phyloP scores from a whole-genome alignment of 2,113 vertebrate genomes.

The Pygoscelis antarcticus region DNA sequence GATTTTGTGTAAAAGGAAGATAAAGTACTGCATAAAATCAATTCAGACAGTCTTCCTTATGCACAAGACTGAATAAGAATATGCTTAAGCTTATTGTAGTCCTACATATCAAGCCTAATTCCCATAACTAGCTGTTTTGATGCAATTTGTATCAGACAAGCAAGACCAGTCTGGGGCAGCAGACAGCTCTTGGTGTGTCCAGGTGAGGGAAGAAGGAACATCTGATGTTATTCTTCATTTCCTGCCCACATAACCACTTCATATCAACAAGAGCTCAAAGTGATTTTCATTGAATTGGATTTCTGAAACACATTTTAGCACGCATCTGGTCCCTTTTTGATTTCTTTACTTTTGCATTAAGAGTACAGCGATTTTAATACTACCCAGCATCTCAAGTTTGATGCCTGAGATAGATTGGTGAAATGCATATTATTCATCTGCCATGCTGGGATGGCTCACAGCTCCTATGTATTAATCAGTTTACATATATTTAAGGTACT shows the following conservation, averaged over 20 bases:
- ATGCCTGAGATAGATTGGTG: neutral
- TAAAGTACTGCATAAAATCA: neutral
- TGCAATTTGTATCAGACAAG: neutral
- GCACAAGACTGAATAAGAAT: neutral
- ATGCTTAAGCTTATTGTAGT: neutral
- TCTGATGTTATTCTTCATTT: neutral
- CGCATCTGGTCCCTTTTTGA: neutral
- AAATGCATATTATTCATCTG: neutral
- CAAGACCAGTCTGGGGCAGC: neutral
- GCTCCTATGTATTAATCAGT: neutral
- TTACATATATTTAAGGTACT: neutral
- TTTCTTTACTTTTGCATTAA: neutral
- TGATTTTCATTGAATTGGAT: neutral
- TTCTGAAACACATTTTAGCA: neutral
- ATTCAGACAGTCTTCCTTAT: neutral
- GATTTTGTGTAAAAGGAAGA: neutral
- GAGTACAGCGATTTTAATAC: neutral
- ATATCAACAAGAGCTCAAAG: neutral
- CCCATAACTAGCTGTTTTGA: neutral
- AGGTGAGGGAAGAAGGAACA: neutral
- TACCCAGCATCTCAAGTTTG: neutral
- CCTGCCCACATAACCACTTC: neutral
- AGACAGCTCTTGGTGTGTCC: rapidly evolving
- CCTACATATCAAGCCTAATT: neutral
- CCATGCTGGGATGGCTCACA: neutral